phyloP scores from a whole-genome alignment of 2,797 vertebrate genomes.

The Platalea minor region DNA sequence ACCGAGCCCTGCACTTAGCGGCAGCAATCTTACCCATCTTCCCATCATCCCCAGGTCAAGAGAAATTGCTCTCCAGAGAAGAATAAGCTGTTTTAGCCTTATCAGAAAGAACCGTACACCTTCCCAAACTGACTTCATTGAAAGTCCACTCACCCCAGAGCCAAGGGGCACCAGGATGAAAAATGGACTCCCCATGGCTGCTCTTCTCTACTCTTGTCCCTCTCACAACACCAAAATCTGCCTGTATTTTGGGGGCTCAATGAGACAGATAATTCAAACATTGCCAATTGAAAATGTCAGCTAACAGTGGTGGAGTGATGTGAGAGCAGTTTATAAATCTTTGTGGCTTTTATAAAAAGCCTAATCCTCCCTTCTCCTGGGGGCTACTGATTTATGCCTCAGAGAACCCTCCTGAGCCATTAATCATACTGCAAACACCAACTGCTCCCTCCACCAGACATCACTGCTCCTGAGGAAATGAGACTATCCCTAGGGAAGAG shows the following conservation, averaged over 20 bases:
- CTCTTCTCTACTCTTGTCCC: not conserved
- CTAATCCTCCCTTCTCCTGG: not conserved
- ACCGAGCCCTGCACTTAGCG: rapidly evolving
- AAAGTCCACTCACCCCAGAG: not conserved
- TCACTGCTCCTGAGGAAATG: not conserved
- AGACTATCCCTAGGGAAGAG: not conserved
- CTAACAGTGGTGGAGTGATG: not conserved
- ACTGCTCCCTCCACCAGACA: not conserved
- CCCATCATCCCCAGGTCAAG: not conserved
- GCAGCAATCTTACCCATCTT: not conserved
- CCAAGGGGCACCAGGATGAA: not conserved
- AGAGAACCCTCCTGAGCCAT: constrained; percentile 1
- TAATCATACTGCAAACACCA: not conserved
- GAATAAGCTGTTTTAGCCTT: not conserved
- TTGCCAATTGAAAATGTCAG: not conserved
- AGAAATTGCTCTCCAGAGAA: not conserved
- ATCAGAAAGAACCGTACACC: not conserved
- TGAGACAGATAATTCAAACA: not conserved
- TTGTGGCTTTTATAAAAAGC: not conserved
- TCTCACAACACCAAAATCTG: not conserved
- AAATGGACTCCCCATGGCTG: not conserved
- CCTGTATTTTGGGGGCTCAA: rapidly evolving
- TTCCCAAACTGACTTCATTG: not conserved
- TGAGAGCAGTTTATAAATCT: not conserved
- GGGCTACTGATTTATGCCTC: not conserved